A percentile compares a stretch with the other conserved stretches of the same genome.
phyloP scores from a whole-genome alignment of 1,140 invertebrate species.

The Drosophila albomicans region DNA sequence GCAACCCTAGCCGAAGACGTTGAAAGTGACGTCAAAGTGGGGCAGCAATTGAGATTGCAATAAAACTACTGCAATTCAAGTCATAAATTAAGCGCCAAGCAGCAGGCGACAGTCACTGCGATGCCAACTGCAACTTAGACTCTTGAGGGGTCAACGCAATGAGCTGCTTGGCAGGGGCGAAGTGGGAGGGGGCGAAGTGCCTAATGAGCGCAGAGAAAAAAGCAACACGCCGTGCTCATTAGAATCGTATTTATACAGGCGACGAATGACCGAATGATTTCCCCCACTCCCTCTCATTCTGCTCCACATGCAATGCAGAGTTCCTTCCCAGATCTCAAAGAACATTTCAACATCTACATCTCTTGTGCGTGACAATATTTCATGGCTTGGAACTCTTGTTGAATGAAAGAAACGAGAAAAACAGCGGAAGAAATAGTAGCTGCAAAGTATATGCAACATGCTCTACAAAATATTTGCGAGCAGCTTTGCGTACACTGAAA shows the following conservation, averaged over 20 bases:
- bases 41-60: slow-evolving; percentile 24
- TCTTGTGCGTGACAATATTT: slow-evolving; percentile 74
- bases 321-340: background rate
- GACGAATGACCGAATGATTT: slow-evolving; percentile 33
- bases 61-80: slow-evolving; percentile 46
- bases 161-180: background rate
- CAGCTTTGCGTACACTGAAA: slow-evolving; percentile 41
- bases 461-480: slow-evolving; percentile 60
- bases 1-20: background rate
- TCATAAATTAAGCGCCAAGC: slow-evolving; percentile 46
- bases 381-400: slow-evolving; percentile 57
- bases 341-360: slow-evolving; percentile 26
- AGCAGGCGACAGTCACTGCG: slow-evolving; percentile 26
- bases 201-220: slow-evolving; percentile 43
- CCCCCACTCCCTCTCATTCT: background rate
- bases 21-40: slow-evolving; percentile 37
- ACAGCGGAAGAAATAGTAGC: slow-evolving; percentile 8
- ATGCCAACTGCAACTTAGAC: background rate
- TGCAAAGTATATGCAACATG: slow-evolving; percentile 44
- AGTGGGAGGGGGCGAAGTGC: background rate
- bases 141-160: background rate
- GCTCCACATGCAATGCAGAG: background rate
- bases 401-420: slow-evolving; percentile 17
- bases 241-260: slow-evolving; percentile 49
- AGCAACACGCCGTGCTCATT: slow-evolving; percentile 45